Base-by-base conservation (phyloP, 1,140 invertebrate species). In the Micrasema minimum region DNA sequence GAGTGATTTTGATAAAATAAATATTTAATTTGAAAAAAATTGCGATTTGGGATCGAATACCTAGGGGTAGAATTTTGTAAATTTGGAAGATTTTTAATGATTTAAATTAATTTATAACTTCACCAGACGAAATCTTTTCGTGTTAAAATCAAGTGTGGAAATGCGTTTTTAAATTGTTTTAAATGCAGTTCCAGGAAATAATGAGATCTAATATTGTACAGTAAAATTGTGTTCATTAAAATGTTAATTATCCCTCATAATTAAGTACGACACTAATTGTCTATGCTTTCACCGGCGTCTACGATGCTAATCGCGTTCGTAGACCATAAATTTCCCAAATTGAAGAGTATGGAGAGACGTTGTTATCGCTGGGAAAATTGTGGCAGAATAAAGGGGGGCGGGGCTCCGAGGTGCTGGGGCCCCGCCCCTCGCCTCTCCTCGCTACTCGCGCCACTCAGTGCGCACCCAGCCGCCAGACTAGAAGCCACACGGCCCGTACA, bases 361-460 rank as follows among this genome's bases (percentile, higher is more conserved):
- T 43, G 57, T 62, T 62, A 62, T 62, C 57, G 37, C 45, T 18
- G 37, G 37, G 57, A 22, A 62, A 43, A 77, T 75, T 57, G 77
- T 77, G 77, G 71, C 77, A 71, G 78, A 77, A 81, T n/a, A 75
- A 77, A 67, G 74, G 77, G 68, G 76, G 79, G 78, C 74, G 74
- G 80, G 78, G 78, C 77, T 71, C 73, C 77, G 76, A 69, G 64
- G 59, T 67, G 62, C 73, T 76, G 77, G 77, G 79, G 79, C 78
- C 79, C 79, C 74, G 78, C 80, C 61, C 79, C 10, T 1, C 14
- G 35, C 10, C 53, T 5, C 23, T 9, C 11, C 79, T 77, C 76
- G 79, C 76, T 80, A 75, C 76, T 71, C 76, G 69, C 74, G 78
- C 69, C 78, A 76, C 72, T 77, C 77, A 77, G 78, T 78, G 61